A percentile compares a stretch with the other conserved stretches of the same genome.
Conservation (phyloP, 2,113 vertebrate species). For the Odocoileus virginianus region DNA sequence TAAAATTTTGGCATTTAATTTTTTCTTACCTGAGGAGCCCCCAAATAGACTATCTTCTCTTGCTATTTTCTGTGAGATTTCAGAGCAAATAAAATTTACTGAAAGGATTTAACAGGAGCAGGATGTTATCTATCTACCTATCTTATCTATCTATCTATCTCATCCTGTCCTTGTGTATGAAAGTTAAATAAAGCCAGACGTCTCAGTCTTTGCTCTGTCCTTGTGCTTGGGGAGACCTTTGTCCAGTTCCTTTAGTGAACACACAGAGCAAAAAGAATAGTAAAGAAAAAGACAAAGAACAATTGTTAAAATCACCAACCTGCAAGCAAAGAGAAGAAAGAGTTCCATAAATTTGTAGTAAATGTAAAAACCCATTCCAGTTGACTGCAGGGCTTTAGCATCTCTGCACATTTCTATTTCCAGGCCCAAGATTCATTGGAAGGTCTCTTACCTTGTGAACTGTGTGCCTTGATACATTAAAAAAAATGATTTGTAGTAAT, state of each 20-base stretch:
- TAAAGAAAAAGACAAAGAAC: background rate
- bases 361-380: background rate
- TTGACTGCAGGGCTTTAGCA: too few species aligned
- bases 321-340: background rate
- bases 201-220: background rate
- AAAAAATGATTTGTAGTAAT: background rate
- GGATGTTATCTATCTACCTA: rapidly evolving
- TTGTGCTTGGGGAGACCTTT: background rate
- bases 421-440: background rate
- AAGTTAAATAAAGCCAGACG: background rate
- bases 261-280: background rate
- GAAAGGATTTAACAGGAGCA: background rate
- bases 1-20: background rate
- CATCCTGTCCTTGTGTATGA: background rate
- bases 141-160: rapidly evolving
- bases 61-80: background rate
- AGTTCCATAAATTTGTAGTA: background rate
- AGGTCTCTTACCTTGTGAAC: background rate
- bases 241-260: background rate
- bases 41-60: background rate
- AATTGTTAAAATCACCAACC: background rate
- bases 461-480: background rate
- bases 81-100: background rate
- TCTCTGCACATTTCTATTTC: background rate
- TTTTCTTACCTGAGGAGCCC: background rate